A percentile compares a stretch with the other conserved stretches of the same genome.
phyloP scores from a whole-genome alignment of 2,888 invertebrate genomes.

The Isotomurus palustris region DNA sequence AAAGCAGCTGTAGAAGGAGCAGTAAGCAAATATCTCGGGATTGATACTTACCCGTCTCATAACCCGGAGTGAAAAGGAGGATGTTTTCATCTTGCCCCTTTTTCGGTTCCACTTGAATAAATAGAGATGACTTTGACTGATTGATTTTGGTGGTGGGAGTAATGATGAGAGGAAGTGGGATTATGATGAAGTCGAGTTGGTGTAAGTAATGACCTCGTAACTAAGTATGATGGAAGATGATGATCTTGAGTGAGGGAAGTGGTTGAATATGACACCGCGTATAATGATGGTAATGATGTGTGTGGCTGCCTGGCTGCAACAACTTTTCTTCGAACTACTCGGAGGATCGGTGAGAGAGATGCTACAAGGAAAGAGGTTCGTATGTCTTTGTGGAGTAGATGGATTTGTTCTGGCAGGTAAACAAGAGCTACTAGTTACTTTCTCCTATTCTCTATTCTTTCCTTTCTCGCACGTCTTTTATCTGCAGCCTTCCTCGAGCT shows the following conservation, averaged over 20 bases:
- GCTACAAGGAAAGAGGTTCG: neutral
- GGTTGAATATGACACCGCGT: too few relatives aligned
- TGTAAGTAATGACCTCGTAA: too few relatives aligned
- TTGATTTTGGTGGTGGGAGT: neutral
- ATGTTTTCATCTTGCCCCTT: conserved; percentile 64
- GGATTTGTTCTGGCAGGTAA: conserved; percentile 2
- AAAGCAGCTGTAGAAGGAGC: too few relatives aligned
- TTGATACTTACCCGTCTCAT: conserved; percentile 66
- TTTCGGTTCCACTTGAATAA: neutral
- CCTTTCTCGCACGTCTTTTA: neutral
- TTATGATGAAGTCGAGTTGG: too few relatives aligned
- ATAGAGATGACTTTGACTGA: neutral
- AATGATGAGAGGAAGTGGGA: too few relatives aligned
- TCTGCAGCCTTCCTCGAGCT: too few relatives aligned
- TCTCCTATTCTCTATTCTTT: neutral
- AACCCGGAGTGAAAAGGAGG: conserved; percentile 70
- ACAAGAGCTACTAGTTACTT: neutral
- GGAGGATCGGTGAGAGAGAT: neutral
- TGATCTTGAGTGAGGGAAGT: too few relatives aligned
- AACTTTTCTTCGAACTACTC: too few relatives aligned
- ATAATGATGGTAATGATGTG: too few relatives aligned
- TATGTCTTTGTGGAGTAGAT: neutral
- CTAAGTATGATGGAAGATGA: too few relatives aligned
- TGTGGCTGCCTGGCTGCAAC: too few relatives aligned
- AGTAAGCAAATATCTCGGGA: too few relatives aligned